phyloP scores from a whole-genome alignment of 2,113 vertebrate species.

The Serinus canaria region DNA sequence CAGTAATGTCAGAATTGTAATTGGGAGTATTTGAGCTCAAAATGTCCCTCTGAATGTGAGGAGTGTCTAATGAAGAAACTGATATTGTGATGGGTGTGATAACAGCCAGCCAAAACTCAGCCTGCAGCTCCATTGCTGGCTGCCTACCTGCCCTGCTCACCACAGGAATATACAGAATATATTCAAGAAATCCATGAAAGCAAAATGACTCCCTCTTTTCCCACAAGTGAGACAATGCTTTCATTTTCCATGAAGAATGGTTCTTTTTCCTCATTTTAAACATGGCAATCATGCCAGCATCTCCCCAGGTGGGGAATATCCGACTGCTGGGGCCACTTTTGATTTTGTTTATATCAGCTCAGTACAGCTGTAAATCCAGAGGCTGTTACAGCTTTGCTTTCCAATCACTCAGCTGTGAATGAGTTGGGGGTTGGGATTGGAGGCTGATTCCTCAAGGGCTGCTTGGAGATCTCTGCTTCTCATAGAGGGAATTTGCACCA shows the following conservation, averaged over 20 bases:
- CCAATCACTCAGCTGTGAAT: not conserved
- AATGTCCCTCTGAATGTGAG: not conserved
- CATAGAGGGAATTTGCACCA: not conserved
- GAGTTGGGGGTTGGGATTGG: not conserved
- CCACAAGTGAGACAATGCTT: not conserved
- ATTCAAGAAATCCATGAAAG: not conserved
- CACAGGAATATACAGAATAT: not conserved
- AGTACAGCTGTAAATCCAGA: not conserved
- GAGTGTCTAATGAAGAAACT: not conserved
- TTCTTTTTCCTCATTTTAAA: constrained; percentile 6
- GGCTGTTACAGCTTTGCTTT: not conserved
- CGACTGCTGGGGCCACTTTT: not conserved
- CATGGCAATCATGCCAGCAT: not conserved
- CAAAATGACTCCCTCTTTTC: not conserved
- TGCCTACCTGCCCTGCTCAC: not conserved
- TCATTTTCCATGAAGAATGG: constrained; percentile 13
- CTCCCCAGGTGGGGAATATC: constrained; percentile 8
- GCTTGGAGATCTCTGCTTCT: not conserved
- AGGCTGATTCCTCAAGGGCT: not conserved
- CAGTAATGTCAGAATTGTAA: not conserved
- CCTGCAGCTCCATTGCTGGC: not conserved
- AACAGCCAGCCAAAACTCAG: not conserved
- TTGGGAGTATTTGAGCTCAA: not conserved
- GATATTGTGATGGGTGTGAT: not conserved
- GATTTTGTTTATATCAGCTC: constrained; percentile 1